These are phyloP conservation scores for Smutsia temminckii DNA, from an alignment of 2,797 vertebrate genomes.

Conservation along the genomic window DNA sequence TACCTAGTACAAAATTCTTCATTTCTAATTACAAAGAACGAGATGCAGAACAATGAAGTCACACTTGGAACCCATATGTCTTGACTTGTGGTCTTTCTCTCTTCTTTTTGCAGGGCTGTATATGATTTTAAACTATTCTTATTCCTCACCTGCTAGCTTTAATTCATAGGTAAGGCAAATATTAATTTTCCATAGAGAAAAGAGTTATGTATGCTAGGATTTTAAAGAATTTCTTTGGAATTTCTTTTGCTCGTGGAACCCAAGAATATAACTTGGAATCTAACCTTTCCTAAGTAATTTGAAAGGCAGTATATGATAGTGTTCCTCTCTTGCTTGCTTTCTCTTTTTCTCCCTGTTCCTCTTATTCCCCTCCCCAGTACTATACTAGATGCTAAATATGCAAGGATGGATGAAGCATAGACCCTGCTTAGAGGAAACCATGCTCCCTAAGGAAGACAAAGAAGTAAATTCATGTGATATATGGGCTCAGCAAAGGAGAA, in stretches of 20 bases:
- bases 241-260: background rate
- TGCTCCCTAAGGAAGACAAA: background rate
- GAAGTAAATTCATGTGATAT: background rate
- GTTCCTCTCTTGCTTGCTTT: no score
- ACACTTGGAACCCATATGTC: background rate
- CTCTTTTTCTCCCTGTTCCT: background rate
- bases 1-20: background rate
- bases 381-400: background rate
- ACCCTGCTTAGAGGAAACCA: background rate
- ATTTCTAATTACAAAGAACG: background rate
- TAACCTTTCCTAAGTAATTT: background rate
- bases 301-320: background rate
- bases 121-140: background rate
- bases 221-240: background rate
- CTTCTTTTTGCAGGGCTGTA: background rate
- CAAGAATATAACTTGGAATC: background rate
- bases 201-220: background rate
- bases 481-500: background rate
- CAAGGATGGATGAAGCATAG: background rate
- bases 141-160: background rate
- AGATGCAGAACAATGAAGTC: background rate
- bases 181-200: background rate
- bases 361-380: background rate
- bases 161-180: background rate
- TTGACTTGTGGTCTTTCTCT: background rate